Conservation (phyloP, 1,140 invertebrate genomes). For the Pachyrhynchus sulphureomaculatus region DNA sequence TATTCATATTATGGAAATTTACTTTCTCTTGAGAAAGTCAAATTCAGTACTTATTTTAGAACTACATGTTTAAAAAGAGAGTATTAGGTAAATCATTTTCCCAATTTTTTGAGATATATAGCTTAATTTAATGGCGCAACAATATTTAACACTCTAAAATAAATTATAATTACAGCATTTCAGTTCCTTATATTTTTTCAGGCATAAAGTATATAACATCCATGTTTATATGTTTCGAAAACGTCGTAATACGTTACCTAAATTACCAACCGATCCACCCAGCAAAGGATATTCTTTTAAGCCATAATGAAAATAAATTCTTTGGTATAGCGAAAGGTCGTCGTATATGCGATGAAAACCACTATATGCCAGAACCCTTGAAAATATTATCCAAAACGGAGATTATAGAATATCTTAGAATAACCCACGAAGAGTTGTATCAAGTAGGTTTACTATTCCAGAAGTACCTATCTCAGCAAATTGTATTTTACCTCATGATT, state of each 20-base stretch:
- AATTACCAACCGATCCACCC: not conserved
- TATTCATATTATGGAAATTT: too few relatives aligned
- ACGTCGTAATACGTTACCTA: not conserved
- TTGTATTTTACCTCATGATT: not conserved
- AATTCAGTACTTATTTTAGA: too few relatives aligned
- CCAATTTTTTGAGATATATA: too few relatives aligned
- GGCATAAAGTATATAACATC: not conserved
- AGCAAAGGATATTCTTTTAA: not conserved
- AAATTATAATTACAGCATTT: too few relatives aligned
- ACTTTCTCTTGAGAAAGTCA: too few relatives aligned
- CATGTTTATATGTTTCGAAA: conserved; percentile 10
- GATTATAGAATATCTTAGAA: conserved; percentile 6
- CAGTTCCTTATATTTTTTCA: too few relatives aligned
- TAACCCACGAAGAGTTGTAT: not conserved
- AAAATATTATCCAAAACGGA: not conserved
- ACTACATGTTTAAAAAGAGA: too few relatives aligned
- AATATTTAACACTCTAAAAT: too few relatives aligned
- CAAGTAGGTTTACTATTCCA: not conserved
- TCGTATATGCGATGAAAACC: not conserved
- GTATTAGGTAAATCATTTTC: too few relatives aligned
- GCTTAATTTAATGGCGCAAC: too few relatives aligned
- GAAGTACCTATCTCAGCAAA: not conserved
- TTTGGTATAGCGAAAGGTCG: not conserved
- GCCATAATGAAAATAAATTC: conserved; percentile 2
- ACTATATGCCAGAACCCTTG: not conserved